Percentiles rank a stretch among this genome's conserved stretches.
phyloP scores from a whole-genome alignment of 1,140 invertebrate species.

The Macrocentrus cingulum region DNA sequence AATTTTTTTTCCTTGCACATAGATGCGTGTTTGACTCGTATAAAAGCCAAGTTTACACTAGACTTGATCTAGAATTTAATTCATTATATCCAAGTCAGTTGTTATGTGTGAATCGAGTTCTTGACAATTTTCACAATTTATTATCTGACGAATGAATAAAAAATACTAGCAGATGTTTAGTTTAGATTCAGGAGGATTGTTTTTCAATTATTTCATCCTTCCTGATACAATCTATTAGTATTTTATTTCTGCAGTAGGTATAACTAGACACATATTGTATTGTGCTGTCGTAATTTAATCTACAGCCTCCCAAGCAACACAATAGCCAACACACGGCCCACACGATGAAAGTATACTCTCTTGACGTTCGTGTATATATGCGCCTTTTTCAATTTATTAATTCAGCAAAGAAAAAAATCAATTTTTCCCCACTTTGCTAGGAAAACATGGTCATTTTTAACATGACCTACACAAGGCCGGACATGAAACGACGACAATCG shows the following conservation, averaged over 20 bases:
- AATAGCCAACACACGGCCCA: background rate
- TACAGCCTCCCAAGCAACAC: background rate
- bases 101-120: background rate
- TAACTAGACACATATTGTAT: no score
- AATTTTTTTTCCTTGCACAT: background rate
- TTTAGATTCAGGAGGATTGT: background rate
- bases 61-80: constrained; percentile 1
- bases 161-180: no score
- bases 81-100: background rate
- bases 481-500: constrained; percentile 21
- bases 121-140: constrained; percentile 2
- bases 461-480: constrained; percentile 14
- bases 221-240: no score
- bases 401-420: no score
- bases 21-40: constrained; percentile 9
- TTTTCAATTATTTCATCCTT: no score
- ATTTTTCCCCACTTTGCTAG: no score
- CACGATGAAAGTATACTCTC: background rate
- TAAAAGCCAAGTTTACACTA: constrained; percentile 9
- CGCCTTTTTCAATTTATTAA: background rate
- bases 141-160: constrained; percentile 1
- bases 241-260: no score
- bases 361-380: background rate
- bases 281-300: constrained; percentile 1
- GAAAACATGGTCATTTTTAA: no score